phyloP scores from a whole-genome alignment of 1,140 invertebrate species.

The Nephotettix cincticeps region DNA sequence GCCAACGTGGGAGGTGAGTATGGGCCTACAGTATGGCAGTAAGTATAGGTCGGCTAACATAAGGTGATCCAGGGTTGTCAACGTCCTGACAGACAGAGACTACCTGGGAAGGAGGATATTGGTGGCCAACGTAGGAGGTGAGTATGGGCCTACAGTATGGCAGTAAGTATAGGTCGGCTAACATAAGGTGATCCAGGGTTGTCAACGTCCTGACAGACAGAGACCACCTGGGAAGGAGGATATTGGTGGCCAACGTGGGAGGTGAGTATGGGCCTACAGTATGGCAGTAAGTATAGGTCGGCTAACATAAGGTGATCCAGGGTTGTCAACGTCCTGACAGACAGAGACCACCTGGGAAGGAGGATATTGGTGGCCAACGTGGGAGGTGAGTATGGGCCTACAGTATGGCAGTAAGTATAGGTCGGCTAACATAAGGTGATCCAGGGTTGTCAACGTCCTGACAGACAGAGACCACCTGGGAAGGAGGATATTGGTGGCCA shows the following conservation, averaged over 20 bases:
- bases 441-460: constrained; percentile 72
- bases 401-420: no score
- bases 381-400: constrained; percentile 56
- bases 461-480: constrained; percentile 66
- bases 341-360: constrained; percentile 65
- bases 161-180: no score
- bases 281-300: no score
- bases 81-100: constrained; percentile 68
- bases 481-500: constrained; percentile 60
- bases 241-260: constrained; percentile 60
- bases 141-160: no score
- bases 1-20: constrained; percentile 57
- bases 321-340: constrained; percentile 70
- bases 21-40: no score
- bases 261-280: no score
- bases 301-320: no score
- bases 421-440: no score
- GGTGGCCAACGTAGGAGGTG: constrained; percentile 59
- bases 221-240: constrained; percentile 64
- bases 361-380: constrained; percentile 60
- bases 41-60: no score
- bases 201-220: constrained; percentile 70
- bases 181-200: constrained; percentile 65
- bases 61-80: constrained; percentile 69
- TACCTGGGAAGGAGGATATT: constrained; percentile 63